A percentile compares a stretch with the other conserved stretches of the same genome.
phyloP scores from a whole-genome alignment of 2,888 invertebrate species.

The Limenitis camilla region DNA sequence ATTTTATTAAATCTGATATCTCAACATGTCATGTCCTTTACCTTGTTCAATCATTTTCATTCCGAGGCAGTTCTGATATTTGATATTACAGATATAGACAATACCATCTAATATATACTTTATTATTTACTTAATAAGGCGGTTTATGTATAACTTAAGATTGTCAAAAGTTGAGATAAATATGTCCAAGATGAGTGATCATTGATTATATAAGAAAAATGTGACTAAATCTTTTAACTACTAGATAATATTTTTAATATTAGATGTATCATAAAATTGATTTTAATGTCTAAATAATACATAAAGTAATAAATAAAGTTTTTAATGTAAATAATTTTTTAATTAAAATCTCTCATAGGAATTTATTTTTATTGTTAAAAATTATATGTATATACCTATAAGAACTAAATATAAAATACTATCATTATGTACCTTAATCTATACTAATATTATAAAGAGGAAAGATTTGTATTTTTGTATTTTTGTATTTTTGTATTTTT shows the following conservation, averaged over 20 bases:
- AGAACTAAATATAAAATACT: too few species aligned
- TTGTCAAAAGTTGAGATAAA: slow-evolving; percentile 32
- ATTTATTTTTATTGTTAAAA: too few species aligned
- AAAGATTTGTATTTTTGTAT: too few species aligned
- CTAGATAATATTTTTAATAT: background rate
- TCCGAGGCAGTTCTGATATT: slow-evolving; percentile 16
- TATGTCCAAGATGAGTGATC: slow-evolving; percentile 42
- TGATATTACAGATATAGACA: slow-evolving; percentile 7
- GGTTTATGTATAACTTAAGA: slow-evolving; percentile 12
- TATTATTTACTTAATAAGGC: slow-evolving; percentile 12
- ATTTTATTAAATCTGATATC: background rate
- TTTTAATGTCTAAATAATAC: too few species aligned
- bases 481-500: too few species aligned
- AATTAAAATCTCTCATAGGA: too few species aligned
- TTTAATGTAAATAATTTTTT: too few species aligned
- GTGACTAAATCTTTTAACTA: background rate
- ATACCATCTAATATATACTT: slow-evolving; percentile 3
- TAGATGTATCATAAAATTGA: background rate
- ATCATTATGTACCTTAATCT: too few species aligned
- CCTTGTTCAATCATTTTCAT: slow-evolving; percentile 16
- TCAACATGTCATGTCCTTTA: slow-evolving; percentile 12
- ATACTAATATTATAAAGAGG: too few species aligned
- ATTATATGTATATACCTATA: too few species aligned
- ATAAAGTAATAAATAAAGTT: too few species aligned
- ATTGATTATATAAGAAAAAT: background rate